Evolutionary conservation across 1,140 invertebrate species (phyloP).

Genomic region (Drosophila santomea): DNA sequence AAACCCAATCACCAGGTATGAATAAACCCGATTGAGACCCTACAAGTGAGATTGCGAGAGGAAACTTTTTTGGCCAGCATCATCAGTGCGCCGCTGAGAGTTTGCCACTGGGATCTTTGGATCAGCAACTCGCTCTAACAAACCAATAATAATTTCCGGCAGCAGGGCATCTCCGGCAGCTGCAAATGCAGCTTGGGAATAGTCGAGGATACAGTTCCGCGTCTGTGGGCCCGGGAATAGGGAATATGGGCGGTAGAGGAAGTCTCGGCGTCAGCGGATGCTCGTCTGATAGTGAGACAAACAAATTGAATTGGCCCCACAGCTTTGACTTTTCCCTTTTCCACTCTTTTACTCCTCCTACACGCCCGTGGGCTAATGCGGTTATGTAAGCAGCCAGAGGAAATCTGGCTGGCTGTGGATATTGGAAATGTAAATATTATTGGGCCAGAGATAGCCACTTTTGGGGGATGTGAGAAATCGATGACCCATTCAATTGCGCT

Average conservation of each 20-base stretch:
- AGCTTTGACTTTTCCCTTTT: slow-evolving; percentile 53
- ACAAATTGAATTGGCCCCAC: slow-evolving; percentile 76
- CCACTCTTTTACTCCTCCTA: not conserved
- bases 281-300: slow-evolving; percentile 64
- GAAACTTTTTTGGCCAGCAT: slow-evolving; percentile 66
- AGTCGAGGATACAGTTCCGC: slow-evolving; percentile 49
- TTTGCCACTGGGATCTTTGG: slow-evolving; percentile 70
- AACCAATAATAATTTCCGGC: slow-evolving; percentile 80
- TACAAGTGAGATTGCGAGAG: not conserved
- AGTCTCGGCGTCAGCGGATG: slow-evolving; percentile 30
- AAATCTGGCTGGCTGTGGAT: slow-evolving; percentile 51
- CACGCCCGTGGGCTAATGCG: slow-evolving; percentile 62
- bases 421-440: slow-evolving; percentile 75
- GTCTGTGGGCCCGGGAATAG: not conserved
- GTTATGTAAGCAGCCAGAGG: slow-evolving; percentile 64
- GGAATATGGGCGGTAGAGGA: slow-evolving; percentile 1
- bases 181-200: slow-evolving; percentile 72
- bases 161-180: slow-evolving; percentile 36
- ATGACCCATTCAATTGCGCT: slow-evolving; percentile 15
- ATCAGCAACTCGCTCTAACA: slow-evolving; percentile 65
- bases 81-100: slow-evolving; percentile 70
- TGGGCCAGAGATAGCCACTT: slow-evolving; percentile 31
- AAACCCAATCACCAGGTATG: not conserved
- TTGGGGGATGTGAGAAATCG: slow-evolving; percentile 28
- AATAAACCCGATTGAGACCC: not conserved